Conservation (phyloP, 2,797 vertebrate species). For the Adelosebastes latens region DNA sequence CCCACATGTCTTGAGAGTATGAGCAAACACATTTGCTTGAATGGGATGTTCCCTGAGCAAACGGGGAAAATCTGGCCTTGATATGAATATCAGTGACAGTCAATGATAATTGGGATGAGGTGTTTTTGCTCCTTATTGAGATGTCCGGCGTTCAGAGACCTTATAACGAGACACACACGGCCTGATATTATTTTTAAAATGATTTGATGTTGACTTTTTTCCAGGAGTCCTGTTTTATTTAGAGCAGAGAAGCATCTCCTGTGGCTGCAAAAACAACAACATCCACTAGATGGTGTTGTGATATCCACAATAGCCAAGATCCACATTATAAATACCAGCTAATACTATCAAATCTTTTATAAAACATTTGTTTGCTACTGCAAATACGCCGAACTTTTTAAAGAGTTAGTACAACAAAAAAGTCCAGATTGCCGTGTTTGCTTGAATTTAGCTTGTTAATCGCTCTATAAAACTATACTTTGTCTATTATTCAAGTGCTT, state of each 20-base stretch:
- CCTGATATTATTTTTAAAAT: background rate
- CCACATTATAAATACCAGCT: conserved; percentile 58
- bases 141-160: conserved; percentile 23
- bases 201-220: background rate
- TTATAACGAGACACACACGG: background rate
- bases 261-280: conserved; percentile 22
- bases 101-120: conserved; percentile 53
- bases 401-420: conserved; percentile 63
- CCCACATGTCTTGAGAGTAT: conserved; percentile 75
- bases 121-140: conserved; percentile 57
- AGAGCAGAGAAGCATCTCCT: background rate
- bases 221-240: background rate
- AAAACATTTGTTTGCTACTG: conserved; percentile 62
- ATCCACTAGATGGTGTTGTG: conserved; percentile 70
- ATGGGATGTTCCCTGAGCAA: conserved; percentile 74
- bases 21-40: conserved; percentile 79
- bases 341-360: conserved; percentile 62
- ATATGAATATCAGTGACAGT: conserved; percentile 65
- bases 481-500: conserved; percentile 61
- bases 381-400: conserved; percentile 64
- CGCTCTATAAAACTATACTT: conserved; percentile 57
- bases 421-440: conserved; percentile 65
- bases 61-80: conserved; percentile 59
- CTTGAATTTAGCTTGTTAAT: conserved; percentile 60
- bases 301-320: conserved; percentile 43